phyloP scores from a whole-genome alignment of 2,113 vertebrate species.

The Megaceryle torquata region DNA sequence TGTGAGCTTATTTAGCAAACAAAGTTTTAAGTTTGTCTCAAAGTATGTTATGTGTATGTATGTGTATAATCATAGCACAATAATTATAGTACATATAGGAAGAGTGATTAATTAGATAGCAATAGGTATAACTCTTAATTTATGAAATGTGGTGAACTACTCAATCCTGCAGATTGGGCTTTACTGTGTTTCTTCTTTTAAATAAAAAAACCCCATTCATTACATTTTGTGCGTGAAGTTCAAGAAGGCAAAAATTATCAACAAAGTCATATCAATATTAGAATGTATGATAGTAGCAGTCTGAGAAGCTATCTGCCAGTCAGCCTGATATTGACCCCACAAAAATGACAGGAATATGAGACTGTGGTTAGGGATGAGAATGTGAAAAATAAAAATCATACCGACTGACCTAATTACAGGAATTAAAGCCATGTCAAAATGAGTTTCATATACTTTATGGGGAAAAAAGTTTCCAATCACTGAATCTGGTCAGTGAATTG shows the following conservation, averaged over 20 bases:
- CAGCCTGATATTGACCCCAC: neutral
- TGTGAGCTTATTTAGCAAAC: neutral
- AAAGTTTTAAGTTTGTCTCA: neutral
- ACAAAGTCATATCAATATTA: neutral
- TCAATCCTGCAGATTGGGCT: neutral
- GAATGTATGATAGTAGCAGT: neutral
- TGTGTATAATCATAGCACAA: too few relatives aligned
- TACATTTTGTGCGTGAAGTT: neutral
- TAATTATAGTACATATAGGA: neutral
- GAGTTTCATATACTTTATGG: neutral
- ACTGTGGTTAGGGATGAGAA: neutral
- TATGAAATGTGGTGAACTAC: neutral
- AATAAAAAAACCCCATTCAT: neutral
- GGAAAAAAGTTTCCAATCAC: neutral
- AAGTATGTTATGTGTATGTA: neutral
- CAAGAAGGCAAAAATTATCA: neutral
- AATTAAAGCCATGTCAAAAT: neutral
- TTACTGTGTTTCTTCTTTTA: neutral
- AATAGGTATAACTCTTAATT: neutral
- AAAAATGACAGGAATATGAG: neutral
- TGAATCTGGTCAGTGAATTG: neutral
- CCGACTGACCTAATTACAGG: neutral
- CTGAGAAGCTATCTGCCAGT: neutral
- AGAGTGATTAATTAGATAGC: neutral
- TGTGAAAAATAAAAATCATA: neutral